Base-by-base conservation (phyloP, 2,113 vertebrate species). In the Larimichthys polyactis region DNA sequence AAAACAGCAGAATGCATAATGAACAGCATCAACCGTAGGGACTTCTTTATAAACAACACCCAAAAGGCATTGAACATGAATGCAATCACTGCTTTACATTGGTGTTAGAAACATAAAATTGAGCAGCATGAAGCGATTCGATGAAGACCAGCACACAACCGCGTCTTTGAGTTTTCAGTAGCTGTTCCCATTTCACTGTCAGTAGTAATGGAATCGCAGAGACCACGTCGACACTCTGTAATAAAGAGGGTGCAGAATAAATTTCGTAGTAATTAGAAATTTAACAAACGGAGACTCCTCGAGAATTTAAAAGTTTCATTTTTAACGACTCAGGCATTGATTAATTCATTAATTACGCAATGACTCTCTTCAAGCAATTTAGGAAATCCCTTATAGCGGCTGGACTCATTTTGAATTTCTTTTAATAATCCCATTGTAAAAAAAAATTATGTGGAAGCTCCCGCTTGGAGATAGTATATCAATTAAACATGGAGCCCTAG, bases 351-450 rank as follows among this genome's bases (percentile, higher is more conserved):
- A 68, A 55, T 82, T 71, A 83, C 22, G 32, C 5, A 5, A 75
- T 51, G 27, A 78, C 24, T 69, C 10, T 46, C 43, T 52, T 32
- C 17, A 11, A 51, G 63, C 58, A 51, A 66, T 69, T 52, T 64
- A 20, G 59, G 63, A 80, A 57, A 63, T 75, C 24, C 48, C 29
- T 27, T n/a, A 59, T 19, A 60, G 32, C n/a, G n/a, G n/a, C 43
- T 64, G 66, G 55, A 43, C 62, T 71, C 6, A 4, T 51, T 71
- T 24, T 3, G 24, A 73, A 72, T 70, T 5, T 0, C 57, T 71
- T 78, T 79, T 40, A 72, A 82, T 82, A 22, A 75, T 40, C n/a
- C 22, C 24, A 58, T 59, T 79, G 62, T 6, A 55, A 29, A 62
- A 80, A 77, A 75, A 71, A 68, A 80, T 59, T 77, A 64, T 1